Conservation (phyloP, 1,140 invertebrate species). For the Macrobrachium rosenbergii region DNA sequence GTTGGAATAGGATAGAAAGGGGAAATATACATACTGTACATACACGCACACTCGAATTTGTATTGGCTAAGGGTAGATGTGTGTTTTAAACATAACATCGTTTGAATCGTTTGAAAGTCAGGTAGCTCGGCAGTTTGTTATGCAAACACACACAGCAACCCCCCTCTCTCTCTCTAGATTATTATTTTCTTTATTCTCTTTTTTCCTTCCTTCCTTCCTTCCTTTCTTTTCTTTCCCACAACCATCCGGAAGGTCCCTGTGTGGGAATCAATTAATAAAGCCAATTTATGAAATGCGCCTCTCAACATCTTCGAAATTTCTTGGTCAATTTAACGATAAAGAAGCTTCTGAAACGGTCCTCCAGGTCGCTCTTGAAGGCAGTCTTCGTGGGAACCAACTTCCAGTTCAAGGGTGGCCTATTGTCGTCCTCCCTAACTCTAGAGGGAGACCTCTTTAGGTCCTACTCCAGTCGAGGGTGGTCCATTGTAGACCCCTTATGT, state of each 20-base stretch:
- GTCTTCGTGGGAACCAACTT: constrained; percentile 42
- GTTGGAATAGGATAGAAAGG: too few relatives aligned
- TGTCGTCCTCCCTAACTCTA: constrained; percentile 28
- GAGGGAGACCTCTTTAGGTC: constrained; percentile 45
- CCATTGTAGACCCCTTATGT: constrained; percentile 38
- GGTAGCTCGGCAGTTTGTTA: too few relatives aligned
- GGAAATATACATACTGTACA: too few relatives aligned
- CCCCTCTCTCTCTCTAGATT: neutral
- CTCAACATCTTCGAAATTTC: constrained; percentile 38
- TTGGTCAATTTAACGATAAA: constrained; percentile 57
- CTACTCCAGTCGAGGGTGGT: constrained; percentile 55
- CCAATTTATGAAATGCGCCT: constrained; percentile 46
- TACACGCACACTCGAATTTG: too few relatives aligned
- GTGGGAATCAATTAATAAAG: constrained; percentile 56
- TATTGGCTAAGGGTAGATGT: too few relatives aligned
- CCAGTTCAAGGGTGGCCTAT: constrained; percentile 26
- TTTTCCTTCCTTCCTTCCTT: neutral
- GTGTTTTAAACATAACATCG: too few relatives aligned
- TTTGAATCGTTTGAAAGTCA: too few relatives aligned
- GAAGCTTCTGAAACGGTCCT: constrained; percentile 30
- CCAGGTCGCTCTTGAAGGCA: constrained; percentile 27
- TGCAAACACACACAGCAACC: neutral
- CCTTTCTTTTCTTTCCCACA: neutral
- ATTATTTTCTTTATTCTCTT: neutral
- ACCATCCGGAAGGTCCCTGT: neutral